Evolutionary conservation across 30 jellyfish, hydroid and myxozoan genomes (phyloP).

Genomic region (Rhopilema esculentum): DNA sequence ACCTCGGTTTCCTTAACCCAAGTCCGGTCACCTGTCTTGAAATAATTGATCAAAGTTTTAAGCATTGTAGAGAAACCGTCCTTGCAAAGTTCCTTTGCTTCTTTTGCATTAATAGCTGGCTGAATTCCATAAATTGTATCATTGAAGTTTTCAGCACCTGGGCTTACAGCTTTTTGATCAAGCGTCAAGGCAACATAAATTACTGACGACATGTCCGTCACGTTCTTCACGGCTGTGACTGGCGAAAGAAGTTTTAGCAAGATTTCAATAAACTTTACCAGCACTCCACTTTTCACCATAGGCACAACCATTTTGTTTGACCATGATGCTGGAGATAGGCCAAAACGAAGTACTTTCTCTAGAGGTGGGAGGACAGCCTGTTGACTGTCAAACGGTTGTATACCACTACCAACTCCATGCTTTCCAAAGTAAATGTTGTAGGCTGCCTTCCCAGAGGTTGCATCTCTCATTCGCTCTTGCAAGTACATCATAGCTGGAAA

Average conservation of each 20-base stretch:
- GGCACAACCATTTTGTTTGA: not conserved
- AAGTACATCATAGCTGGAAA: constrained; percentile 1
- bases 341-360: not conserved
- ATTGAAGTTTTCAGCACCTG: constrained; percentile 14
- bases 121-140: constrained; percentile 15
- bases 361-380: not conserved
- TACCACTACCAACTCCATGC: constrained; percentile 11
- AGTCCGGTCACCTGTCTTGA: no score
- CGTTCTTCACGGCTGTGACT: constrained; percentile 16
- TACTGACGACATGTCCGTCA: constrained; percentile 4
- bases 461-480: constrained; percentile 1
- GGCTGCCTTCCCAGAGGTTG: constrained; percentile 12
- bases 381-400: not conserved
- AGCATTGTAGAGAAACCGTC: constrained; percentile 6
- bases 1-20: no score
- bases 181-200: not conserved
- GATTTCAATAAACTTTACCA: constrained; percentile 3
- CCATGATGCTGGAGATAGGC: constrained; percentile 7
- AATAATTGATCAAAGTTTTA: no score
- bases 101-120: constrained; percentile 1
- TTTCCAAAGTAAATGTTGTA: constrained; percentile 11
- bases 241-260: constrained; percentile 6
- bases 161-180: constrained; percentile 12
- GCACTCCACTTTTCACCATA: not conserved
- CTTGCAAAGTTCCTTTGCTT: constrained; percentile 4